Base-by-base conservation (phyloP, 1,140 invertebrate genomes). In the Calliopsis andreniformis region DNA sequence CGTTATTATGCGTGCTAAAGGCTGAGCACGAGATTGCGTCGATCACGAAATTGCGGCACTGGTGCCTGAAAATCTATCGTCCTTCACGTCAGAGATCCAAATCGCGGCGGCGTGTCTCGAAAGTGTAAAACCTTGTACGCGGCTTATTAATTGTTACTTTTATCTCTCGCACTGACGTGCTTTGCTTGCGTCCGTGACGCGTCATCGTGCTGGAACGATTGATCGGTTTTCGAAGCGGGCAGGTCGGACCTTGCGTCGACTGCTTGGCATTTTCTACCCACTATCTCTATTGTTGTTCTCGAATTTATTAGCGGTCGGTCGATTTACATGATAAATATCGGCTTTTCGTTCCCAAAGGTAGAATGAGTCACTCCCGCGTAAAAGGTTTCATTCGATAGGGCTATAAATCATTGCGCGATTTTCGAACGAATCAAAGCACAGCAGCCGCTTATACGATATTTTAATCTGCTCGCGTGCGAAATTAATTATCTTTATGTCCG, bases 101-200 rank as follows among this genome's bases (percentile, higher is more conserved):
- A 83, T 82, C 68, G 56, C 39, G 71, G 62, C 47, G 43, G 62
- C 55, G 61, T 30, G 58, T 69, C 64, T 28, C 28, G 68, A 25
- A 70, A 66, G 59, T 42, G 45, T 45, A 4, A 42, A 77, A 62
- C 59, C 71, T 70, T 64, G 78, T 68, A 68, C 53, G 42, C 1
- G 32, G 67, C 71, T 76, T 68, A 72, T 68, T 82, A 81, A 82
- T 81, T 81, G 67, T 77, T 82, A 62, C 42, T 77, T 67, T 80
- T 80, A 68, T 82, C 67, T 63, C 20, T 0, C 23, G 25, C 58
- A 49, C 49, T 16, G 43, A 20, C n/a, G 14, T 42, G 28, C 49
- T 28, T 68, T 47, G 39, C 25, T 55, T 25, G 28, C 53, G n/a
- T 35, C 25, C 16, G 39, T 14, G 3, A 28, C 23, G 14, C 39